Evolutionary conservation across 1,140 invertebrate genomes (phyloP), one percentile per base, ranked within the genome.

Genomic region (Piezodorus guildinii): DNA sequence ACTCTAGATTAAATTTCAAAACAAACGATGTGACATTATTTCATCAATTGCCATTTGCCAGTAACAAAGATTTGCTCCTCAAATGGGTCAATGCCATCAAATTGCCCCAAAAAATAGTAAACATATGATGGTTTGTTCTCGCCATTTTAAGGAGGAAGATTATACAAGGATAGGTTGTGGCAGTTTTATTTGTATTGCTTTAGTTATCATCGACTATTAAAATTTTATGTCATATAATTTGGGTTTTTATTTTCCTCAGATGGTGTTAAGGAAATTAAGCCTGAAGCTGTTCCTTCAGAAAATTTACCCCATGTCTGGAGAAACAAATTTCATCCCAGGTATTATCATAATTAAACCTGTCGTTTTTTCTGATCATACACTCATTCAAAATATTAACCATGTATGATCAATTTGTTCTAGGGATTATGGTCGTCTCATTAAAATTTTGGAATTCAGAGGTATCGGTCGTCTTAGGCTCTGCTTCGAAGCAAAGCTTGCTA

Each of bases 261-360:
- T 54, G 58, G 49, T 16, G 34, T 27, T 4, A 63, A 62, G 30
- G 45, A n/a, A n/a, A 46, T 66, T 34, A 66, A 66, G 44, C n/a
- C 17, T 25, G 59, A 64, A 23, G 62, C 62, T 25, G 65, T 66
- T 6, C 65, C 65, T 9, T 43, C 51, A 19, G 19, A 66, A 17
- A 21, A 54, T 45, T 43, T 66, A 30, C 65, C 65, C 10, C 49
- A 25, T 21, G 30, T 66, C 23, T 66, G 65, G 65, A 66, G 65
- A 25, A 66, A 66, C 21, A 66, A 66, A 56, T 66, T 66, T 60
- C 34, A 49, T 49, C 65, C 65, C 15, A 60, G 65, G 65, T 66
- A 49, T 21, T 51, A 2, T 27, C 8, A 51, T 51, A 27, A n/a
- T 21, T 19, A 4, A 25, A 12, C 12, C 12, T 39, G 34, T 39